Base-by-base conservation (phyloP, 1,140 invertebrate genomes). In the Chironomus tepperi region DNA sequence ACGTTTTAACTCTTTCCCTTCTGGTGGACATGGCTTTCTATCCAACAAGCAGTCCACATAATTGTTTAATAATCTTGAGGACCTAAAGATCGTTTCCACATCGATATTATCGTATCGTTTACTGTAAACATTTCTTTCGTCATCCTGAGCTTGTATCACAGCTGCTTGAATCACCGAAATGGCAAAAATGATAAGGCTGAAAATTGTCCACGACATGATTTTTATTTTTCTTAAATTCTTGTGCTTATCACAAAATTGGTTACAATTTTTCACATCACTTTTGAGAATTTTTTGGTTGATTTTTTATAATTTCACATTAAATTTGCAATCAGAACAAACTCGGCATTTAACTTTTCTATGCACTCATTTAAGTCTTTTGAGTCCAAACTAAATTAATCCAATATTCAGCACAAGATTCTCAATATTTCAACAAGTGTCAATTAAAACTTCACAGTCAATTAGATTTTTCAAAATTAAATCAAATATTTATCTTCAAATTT, bases 21-120 rank as follows among this genome's bases (percentile, higher is more conserved):
- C 86, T 15, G 86, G 86, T 16, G 85, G 83, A 76, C 86, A 88
- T 21, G 85, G 83, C 57, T 84, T 84, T 74, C 83, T 80, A 75
- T 81, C 84, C 67, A 87, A 82, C 19, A 88, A 79, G 79, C 86
- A 88, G 73, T 86, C 85, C 77, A 86, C 85, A 79, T 88, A 87
- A 78, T 87, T 84, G 43, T 82, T 84, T 57, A 88, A 83, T 15
- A 87, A 79, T 78, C 86, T 80, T 77, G 86, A 86, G 78, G 82
- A 87, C 43, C 82, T 82, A 77, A 88, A 82, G 73, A 87, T 81
- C 42, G 83, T 83, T 72, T 88, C 84, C 12, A 87, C 80, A 78
- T 87, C 85, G 76, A 88, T 80, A 79, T 86, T 86, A 77, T 87
- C 86, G 77, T 86, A 87, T 75, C 85, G 65, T n/a, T 8, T 70